Base-by-base conservation (phyloP, 2,113 vertebrate genomes). In the Mystacornis crossleyi region DNA sequence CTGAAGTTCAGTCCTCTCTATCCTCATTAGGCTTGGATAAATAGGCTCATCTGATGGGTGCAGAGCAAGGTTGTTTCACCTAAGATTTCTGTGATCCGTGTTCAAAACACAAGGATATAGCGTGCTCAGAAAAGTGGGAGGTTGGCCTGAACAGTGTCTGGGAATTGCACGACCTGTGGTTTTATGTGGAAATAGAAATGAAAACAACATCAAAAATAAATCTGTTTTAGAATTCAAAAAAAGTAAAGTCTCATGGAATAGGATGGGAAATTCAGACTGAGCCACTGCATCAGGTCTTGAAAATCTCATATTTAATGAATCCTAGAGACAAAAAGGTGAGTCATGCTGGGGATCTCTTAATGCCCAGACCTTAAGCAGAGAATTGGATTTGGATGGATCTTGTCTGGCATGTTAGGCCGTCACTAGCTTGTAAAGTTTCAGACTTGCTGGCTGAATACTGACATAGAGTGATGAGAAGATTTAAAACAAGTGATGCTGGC, bases 341-440 rank as follows among this genome's bases (percentile, higher is more conserved):
- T 86, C 10, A 40, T 83, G 9, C 47, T 71, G 50, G 8, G 64
- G 21, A 94, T 28, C 28, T 90, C 24, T 42, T 91, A 70, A 86
- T 73, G 54, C 14, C 28, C 19, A 19, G 72, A 86, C 75, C 34
- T 89, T 77, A 86, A 73, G 29, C 12, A 89, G 19, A 77, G n/a
- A 92, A 92, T 73, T 89, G 33, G 25, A 93, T 93, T 96, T 91
- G 60, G 24, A 93, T 91, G 72, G 91, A 81, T 94, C 67, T 77
- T 83, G 54, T 95, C 95, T 91, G 86, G 54, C 24, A 42, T 54
- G 50, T 83, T 73, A 69, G 40, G 40, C 38, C 66, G 15, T 36
- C 25, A 23, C 21, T 17, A 57, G n/a, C n/a, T 61, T 65, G 17
- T 26, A 69, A 60, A 77, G 4, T 83, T 89, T 77, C 50, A 73